Evolutionary conservation across 2,888 invertebrate species (phyloP), one percentile per base, ranked within the genome.

Genomic region (Nemurella pictetii): DNA sequence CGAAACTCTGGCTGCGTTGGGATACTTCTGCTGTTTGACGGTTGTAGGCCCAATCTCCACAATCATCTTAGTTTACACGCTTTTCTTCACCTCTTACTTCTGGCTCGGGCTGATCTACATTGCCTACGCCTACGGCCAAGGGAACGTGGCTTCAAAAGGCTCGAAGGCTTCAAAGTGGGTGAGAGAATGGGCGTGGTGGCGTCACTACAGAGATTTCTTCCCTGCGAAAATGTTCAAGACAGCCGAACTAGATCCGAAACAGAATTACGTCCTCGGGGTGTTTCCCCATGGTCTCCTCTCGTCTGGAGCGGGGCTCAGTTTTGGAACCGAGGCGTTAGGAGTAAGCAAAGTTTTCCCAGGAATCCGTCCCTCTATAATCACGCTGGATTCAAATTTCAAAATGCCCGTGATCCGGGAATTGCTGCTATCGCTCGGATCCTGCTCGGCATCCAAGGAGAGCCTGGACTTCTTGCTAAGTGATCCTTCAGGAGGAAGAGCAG

Each of bases 271-370:
- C 27, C 93, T 97, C 86, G 96, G 97, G 4, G 94, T 94, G 86
- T 98, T 97, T 90, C 99, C 99, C 0, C 99, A 99, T 90, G 99
- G 99, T 0, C 92, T 98, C 0, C 91, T 98, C 25, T 95, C 96
- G 81, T 93, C 94, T 29, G 97, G 98, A 0, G 93, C 94, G 27
- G 29, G 7, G 5, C 36, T 81, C 3, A 36, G 81, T 28, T 78
- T 84, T 55, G 84, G 78, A 25, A 84, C 84, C 3, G 80, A 84
- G 25, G 84, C 84, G n/a, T 82, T 92, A 0, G 90, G 55, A 12
- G 89, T 93, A 87, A 88, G 89, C 74, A 89, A 92, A 86, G 86
- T 93, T 0, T 95, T 94, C 87, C 95, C 95, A 0, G 94, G 94
- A 1, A 90, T 95, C 88, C 92, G 91, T 0, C 90, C 93, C 0